These are phyloP conservation scores for Poeciliopsis presidionis DNA, from an alignment of 2,797 vertebrate species.

Conservation along the genomic window DNA sequence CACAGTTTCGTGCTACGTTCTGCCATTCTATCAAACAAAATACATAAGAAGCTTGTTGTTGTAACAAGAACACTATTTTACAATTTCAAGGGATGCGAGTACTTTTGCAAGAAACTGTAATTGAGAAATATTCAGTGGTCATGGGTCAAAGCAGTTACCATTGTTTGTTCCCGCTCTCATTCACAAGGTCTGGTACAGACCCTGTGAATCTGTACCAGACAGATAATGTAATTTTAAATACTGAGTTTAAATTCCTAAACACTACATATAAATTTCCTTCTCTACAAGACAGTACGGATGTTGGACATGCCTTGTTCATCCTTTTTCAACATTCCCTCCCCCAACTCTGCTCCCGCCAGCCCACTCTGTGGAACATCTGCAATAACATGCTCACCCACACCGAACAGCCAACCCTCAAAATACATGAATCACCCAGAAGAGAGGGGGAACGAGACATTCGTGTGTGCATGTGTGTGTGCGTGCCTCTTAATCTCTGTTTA, in stretches of 20 bases:
- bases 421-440: slow-evolving; percentile 60
- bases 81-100: background rate
- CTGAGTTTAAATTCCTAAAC: slow-evolving; percentile 8
- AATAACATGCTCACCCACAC: slow-evolving; percentile 59
- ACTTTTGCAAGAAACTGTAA: background rate
- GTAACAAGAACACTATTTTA: background rate
- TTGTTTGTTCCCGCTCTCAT: background rate
- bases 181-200: background rate
- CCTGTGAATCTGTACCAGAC: background rate
- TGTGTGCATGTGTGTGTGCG: slow-evolving; percentile 29
- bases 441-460: slow-evolving; percentile 15
- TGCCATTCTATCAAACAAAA: background rate
- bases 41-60: background rate
- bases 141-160: background rate
- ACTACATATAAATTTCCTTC: slow-evolving; percentile 8
- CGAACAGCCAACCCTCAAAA: slow-evolving; percentile 52
- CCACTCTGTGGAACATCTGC: slow-evolving; percentile 66
- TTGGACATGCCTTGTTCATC: slow-evolving; percentile 23
- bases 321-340: slow-evolving; percentile 1
- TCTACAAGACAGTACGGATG: slow-evolving; percentile 15
- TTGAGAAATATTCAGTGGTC: background rate
- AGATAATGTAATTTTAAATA: background rate
- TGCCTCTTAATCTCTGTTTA: slow-evolving; percentile 47
- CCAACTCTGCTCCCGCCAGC: slow-evolving; percentile 44
- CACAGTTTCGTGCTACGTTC: background rate